Evolutionary conservation across 2,797 vertebrate species (phyloP).

Genomic region (Taeniopygia guttata): DNA sequence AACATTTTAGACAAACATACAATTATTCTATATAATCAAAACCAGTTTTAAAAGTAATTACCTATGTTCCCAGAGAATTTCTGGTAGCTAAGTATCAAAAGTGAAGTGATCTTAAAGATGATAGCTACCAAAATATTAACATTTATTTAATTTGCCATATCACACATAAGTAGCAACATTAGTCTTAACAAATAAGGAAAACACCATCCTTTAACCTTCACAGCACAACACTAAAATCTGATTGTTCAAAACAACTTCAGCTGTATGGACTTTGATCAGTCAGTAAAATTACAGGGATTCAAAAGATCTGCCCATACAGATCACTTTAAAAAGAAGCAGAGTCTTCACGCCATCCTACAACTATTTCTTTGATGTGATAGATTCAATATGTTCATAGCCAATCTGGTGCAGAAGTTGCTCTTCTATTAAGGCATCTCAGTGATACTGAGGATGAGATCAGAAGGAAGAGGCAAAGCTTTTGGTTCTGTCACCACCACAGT

Average conservation of each 20-base stretch:
- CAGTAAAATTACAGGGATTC: neutral
- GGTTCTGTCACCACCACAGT: neutral
- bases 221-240: neutral
- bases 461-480: neutral
- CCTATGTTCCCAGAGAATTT: neutral
- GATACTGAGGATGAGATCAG: neutral
- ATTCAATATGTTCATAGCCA: constrained; percentile 28
- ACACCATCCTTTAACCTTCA: neutral
- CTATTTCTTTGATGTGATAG: constrained; percentile 55
- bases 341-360: constrained; percentile 32
- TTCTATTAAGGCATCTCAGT: neutral
- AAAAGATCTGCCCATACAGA: constrained; percentile 5
- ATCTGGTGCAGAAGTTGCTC: constrained; percentile 9
- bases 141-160: neutral
- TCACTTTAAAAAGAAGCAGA: neutral
- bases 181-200: neutral
- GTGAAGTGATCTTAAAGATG: neutral
- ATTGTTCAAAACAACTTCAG: constrained; percentile 32
- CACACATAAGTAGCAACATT: neutral
- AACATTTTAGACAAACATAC: neutral
- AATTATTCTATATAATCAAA: constrained; percentile 3
- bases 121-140: neutral
- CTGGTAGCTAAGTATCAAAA: neutral
- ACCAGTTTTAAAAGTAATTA: neutral
- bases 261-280: constrained; percentile 22